phyloP scores from a whole-genome alignment of 2,797 vertebrate species.

The Leuciscus waleckii region DNA sequence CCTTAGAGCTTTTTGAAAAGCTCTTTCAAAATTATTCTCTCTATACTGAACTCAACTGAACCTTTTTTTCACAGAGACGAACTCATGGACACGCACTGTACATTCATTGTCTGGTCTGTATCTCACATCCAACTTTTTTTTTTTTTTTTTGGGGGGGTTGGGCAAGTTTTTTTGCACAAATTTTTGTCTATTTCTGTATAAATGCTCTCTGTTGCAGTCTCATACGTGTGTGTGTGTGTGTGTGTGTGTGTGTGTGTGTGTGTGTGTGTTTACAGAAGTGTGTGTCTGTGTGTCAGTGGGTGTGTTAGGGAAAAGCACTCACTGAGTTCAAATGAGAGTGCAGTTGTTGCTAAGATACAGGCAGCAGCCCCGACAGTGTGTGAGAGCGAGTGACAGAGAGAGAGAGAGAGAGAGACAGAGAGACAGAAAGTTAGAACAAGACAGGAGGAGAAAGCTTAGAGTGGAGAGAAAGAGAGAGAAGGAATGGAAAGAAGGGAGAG shows the following conservation, averaged over 20 bases:
- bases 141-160: conserved; percentile 38
- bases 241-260: conserved; percentile 59
- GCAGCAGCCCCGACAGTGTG: conserved; percentile 88
- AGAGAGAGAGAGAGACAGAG: conserved; percentile 49
- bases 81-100: neutral
- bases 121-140: conserved; percentile 5
- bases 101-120: conserved; percentile 11
- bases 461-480: conserved; percentile 44
- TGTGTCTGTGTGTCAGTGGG: conserved; percentile 62
- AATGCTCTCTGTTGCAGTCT: no score
- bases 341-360: conserved; percentile 99
- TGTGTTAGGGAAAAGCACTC: conserved; percentile 81
- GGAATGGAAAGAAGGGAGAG: conserved; percentile 49
- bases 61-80: neutral
- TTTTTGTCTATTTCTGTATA: no score
- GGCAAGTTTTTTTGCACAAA: conserved; percentile 53
- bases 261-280: conserved; percentile 73
- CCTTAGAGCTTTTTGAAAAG: neutral
- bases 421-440: conserved; percentile 47
- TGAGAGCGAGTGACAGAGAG: conserved; percentile 68
- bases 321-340: conserved; percentile 90
- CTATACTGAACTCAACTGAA: neutral
- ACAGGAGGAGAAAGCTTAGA: conserved; percentile 36
- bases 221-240: conserved; percentile 66
- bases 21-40: neutral